Conservation (phyloP, 2,797 vertebrate genomes). For the Orientallactaga sibirica region DNA sequence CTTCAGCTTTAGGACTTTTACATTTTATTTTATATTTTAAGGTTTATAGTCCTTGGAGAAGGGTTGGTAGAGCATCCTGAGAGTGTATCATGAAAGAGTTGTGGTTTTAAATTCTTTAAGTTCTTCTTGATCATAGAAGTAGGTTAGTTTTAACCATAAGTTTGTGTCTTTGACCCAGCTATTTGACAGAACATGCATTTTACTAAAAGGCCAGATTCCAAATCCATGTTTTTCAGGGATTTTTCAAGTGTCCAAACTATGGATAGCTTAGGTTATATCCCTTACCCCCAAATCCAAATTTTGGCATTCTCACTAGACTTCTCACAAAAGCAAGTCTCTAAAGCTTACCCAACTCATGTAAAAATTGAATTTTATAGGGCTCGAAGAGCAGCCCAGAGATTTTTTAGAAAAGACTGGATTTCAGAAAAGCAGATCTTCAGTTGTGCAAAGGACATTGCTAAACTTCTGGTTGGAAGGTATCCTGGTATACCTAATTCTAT, state of each 20-base stretch:
- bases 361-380: conserved; percentile 69
- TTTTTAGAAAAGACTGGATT: conserved; percentile 76
- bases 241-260: conserved; percentile 56
- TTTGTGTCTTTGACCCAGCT: background rate
- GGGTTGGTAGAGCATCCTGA: background rate
- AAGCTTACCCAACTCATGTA: conserved; percentile 54
- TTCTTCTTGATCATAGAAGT: background rate
- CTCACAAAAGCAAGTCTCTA: conserved; percentile 58
- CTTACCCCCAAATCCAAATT: conserved; percentile 60
- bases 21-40: conserved; percentile 53
- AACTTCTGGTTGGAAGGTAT: conserved; percentile 77
- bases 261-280: conserved; percentile 40
- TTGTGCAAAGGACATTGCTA: conserved; percentile 75
- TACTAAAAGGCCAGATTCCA: background rate
- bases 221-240: background rate
- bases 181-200: background rate
- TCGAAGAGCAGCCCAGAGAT: conserved; percentile 70
- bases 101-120: background rate
- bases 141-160: conserved; percentile 21
- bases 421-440: conserved; percentile 69
- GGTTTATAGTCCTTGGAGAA: background rate
- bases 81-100: background rate
- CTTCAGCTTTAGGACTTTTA: conserved; percentile 4
- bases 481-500: conserved; percentile 72
- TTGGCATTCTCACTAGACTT: conserved; percentile 72